These are phyloP conservation scores for Idris sp. DNA, from an alignment of 1,140 invertebrate species.

Conservation along the genomic window DNA sequence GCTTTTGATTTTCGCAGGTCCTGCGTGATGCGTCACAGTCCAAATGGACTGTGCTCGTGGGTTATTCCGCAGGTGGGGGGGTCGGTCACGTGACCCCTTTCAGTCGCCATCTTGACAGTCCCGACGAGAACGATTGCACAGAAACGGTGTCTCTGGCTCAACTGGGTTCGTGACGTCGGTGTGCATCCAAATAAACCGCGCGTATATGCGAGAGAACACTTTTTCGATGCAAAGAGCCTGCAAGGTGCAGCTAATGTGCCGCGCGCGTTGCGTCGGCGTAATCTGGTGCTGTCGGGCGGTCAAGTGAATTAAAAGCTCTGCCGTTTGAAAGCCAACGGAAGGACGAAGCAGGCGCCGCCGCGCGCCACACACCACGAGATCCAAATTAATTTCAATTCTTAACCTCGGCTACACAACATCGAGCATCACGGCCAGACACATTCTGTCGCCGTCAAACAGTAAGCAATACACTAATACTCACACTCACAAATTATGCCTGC, in stretches of 20 bases:
- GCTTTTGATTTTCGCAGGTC: no score
- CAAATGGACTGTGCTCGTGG: conserved; percentile 29
- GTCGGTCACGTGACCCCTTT: conserved; percentile 69
- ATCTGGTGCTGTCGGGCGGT: conserved; percentile 63
- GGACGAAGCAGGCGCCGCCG: conserved; percentile 64
- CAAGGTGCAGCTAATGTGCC: conserved; percentile 50
- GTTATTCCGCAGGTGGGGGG: conserved; percentile 17
- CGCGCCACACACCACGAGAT: conserved; percentile 54
- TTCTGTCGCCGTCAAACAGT: conserved; percentile 65
- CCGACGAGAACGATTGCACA: no score
- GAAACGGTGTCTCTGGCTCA: conserved; percentile 65
- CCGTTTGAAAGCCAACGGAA: no score
- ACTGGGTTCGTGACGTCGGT: conserved; percentile 73
- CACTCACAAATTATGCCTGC: no score
- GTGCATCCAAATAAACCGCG: conserved; percentile 70
- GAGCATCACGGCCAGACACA: conserved; percentile 68
- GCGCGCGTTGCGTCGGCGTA: conserved; percentile 62
- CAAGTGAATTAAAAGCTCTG: conserved; percentile 72
- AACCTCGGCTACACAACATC: no score
- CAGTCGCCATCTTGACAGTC: conserved; percentile 74
- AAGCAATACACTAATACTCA: no score
- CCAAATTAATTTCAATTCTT: no score
- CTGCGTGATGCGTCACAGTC: no score
- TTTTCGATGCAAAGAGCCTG: conserved; percentile 63
- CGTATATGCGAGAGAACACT: conserved; percentile 70